Evolutionary conservation across 1,140 invertebrate genomes (phyloP).

Genomic region (Dinoponera quadriceps): DNA sequence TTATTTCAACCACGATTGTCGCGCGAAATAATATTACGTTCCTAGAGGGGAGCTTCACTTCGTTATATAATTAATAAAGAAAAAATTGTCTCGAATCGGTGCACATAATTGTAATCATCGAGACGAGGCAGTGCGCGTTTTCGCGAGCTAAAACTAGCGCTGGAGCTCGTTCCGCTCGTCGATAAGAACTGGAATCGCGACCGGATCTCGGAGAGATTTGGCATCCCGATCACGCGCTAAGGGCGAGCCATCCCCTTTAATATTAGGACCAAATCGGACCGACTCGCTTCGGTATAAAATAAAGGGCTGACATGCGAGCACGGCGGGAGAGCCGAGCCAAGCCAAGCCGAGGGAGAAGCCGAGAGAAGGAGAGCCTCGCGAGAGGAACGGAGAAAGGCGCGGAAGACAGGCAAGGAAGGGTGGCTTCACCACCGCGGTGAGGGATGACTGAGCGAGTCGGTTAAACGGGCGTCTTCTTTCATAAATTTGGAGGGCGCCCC

Average conservation of each 20-base stretch:
- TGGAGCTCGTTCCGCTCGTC: constrained; percentile 65
- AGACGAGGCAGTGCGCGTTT: neutral
- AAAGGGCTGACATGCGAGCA: constrained; percentile 84
- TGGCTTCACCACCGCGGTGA: constrained; percentile 81
- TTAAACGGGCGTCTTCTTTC: constrained; percentile 85
- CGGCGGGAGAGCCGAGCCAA: constrained; percentile 68
- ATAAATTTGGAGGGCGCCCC: constrained; percentile 84
- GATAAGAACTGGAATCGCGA: constrained; percentile 79
- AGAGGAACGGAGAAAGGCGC: constrained; percentile 68
- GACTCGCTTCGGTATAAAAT: constrained; percentile 82
- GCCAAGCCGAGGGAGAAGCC: constrained; percentile 43
- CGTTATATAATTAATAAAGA: constrained; percentile 8
- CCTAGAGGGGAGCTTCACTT: neutral
- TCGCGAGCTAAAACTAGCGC: neutral
- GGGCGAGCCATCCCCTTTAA: constrained; percentile 84
- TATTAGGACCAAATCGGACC: constrained; percentile 80
- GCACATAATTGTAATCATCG: neutral
- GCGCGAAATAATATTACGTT: neutral
- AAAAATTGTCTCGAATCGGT: neutral
- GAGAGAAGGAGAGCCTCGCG: constrained; percentile 63
- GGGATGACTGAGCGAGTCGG: constrained; percentile 85
- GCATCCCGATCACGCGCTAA: constrained; percentile 84
- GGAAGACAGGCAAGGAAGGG: constrained; percentile 72
- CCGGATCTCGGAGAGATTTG: constrained; percentile 77
- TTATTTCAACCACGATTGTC: neutral